These are phyloP conservation scores for Cantharis flavilabris DNA, from an alignment of 2,888 invertebrate genomes.

Conservation along the genomic window DNA sequence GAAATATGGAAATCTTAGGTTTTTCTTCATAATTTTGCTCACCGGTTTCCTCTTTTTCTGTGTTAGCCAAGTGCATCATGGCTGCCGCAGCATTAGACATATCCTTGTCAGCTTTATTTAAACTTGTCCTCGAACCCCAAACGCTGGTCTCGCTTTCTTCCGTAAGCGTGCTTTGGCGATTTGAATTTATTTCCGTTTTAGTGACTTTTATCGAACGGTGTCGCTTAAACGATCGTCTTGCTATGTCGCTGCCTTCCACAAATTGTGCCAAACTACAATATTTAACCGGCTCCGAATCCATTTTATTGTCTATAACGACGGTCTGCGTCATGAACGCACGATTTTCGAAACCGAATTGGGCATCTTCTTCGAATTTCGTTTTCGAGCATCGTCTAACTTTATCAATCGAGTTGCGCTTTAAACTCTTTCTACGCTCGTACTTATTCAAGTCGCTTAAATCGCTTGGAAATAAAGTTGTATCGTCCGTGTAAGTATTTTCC, in stretches of 20 bases:
- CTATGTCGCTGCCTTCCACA: slow-evolving; percentile 83
- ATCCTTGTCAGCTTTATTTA: slow-evolving; percentile 52
- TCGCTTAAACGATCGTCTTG: slow-evolving; percentile 74
- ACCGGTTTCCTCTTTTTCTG: slow-evolving; percentile 28
- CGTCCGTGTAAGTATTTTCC: slow-evolving; percentile 68
- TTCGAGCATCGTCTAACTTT: slow-evolving; percentile 46
- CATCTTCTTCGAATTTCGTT: slow-evolving; percentile 58
- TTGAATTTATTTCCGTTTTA: slow-evolving; percentile 55
- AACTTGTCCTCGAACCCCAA: slow-evolving; percentile 36
- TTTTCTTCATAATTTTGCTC: slow-evolving; percentile 29
- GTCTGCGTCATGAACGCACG: slow-evolving; percentile 66
- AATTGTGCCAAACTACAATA: slow-evolving; percentile 82
- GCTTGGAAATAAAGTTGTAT: slow-evolving; percentile 68
- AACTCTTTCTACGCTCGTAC: slow-evolving; percentile 64
- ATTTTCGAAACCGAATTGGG: slow-evolving; percentile 74
- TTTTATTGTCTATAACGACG: slow-evolving; percentile 46
- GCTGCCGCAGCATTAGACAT: slow-evolving; percentile 45
- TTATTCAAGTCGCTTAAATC: slow-evolving; percentile 58
- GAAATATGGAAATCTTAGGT: slow-evolving; percentile 43
- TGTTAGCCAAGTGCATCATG: slow-evolving; percentile 38
- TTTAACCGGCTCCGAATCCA: slow-evolving; percentile 62
- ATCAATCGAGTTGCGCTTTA: slow-evolving; percentile 56
- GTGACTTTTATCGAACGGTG: slow-evolving; percentile 45
- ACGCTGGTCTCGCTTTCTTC: slow-evolving; percentile 49
- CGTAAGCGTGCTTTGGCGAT: slow-evolving; percentile 48